These are phyloP conservation scores for Diploptera punctata DNA, from an alignment of 2,888 invertebrate genomes.

Conservation along the genomic window DNA sequence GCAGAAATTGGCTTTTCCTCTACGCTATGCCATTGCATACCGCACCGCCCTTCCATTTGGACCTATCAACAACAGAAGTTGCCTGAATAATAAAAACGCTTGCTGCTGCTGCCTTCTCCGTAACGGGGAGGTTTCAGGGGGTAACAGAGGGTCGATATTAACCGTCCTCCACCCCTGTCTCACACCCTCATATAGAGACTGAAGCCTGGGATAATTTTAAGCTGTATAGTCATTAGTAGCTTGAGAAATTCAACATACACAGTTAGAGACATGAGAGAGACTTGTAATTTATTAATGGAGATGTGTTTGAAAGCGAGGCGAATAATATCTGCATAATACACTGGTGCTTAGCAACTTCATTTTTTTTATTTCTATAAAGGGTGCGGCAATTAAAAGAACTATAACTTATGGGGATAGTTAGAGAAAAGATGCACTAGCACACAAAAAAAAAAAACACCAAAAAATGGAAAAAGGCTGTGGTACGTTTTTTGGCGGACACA, in stretches of 20 bases:
- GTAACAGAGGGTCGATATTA: slow-evolving; percentile 19
- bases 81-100: slow-evolving; percentile 42
- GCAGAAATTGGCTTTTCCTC: slow-evolving; percentile 43
- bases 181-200: slow-evolving; percentile 12
- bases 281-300: slow-evolving; percentile 28
- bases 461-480: no score
- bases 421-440: no score
- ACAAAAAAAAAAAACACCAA: no score
- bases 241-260: slow-evolving; percentile 14
- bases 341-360: background rate
- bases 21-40: slow-evolving; percentile 22
- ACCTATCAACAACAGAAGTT: slow-evolving; percentile 41
- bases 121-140: no score
- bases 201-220: slow-evolving; percentile 14
- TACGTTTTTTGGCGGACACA: no score
- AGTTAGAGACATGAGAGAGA: slow-evolving; percentile 3
- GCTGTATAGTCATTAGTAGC: slow-evolving; percentile 20
- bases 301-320: slow-evolving; percentile 15
- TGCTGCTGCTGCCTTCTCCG: slow-evolving; percentile 30
- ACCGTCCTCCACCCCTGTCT: background rate
- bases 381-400: no score
- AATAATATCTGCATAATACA: slow-evolving; percentile 1
- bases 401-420: no score
- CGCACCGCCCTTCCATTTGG: slow-evolving; percentile 35
- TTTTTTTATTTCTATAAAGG: no score